Base-by-base conservation (phyloP, 2,113 vertebrate genomes). In the Geococcyx californianus region DNA sequence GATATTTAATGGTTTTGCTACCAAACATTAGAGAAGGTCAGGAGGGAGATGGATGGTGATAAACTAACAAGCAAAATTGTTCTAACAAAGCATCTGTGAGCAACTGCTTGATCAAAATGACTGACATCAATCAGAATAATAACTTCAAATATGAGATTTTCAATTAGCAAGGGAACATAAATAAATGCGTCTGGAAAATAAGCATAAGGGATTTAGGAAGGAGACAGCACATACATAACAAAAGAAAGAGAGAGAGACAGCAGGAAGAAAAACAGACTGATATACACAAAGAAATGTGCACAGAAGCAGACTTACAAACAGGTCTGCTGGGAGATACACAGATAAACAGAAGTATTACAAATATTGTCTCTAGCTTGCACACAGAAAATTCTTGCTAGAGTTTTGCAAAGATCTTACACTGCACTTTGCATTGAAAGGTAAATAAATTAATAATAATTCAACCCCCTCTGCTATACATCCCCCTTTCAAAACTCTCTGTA, bases 41-140 rank as follows among this genome's bases (percentile, higher is more conserved):
- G 95, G 68, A 84, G 82, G 93, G 96, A 98, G 96, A 98, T 74
- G 68, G 95, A 98, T 93, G 81, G 69, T 97, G 97, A 98, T 97
- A 97, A 97, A 98, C 92, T 97, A 96, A 97, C 95, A 97, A 94
- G 92, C 92, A 97, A 97, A 98, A 98, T 97, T 97, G 92, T 97
- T 98, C 87, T 97, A 97, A 98, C 97, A 98, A 97, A 98, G 97
- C 97, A 98, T 97, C 97, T 98, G 97, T 97, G 97, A 98, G 94
- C 96, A 97, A 97, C 97, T 96, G 96, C 96, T 98, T 98, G 97
- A 98, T 98, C 97, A 97, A 98, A 98, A 98, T 98, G 98, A 98
- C 97, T 98, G 96, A 97, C 97, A 98, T 98, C 98, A 98, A 98
- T 98, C 98, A 98, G 97, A 98, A 98, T 98, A 98, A 98, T 97